Evolutionary conservation across 1,140 invertebrate species (phyloP).

Genomic region (Conus ventricosus): DNA sequence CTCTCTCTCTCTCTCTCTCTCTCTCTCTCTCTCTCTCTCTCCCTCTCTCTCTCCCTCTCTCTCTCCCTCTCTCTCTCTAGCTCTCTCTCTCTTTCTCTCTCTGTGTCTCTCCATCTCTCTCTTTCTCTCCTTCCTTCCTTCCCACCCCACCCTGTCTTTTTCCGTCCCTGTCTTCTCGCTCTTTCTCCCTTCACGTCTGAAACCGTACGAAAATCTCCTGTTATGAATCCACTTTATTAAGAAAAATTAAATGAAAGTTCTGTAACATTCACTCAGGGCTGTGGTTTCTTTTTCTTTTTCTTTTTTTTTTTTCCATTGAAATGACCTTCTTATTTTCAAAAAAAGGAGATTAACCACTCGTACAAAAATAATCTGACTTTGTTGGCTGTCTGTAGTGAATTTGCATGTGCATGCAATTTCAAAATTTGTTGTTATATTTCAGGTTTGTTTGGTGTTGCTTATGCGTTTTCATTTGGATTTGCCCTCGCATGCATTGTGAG

Average conservation of each 20-base stretch:
- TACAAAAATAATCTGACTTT: no score
- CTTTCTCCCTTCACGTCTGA: background rate
- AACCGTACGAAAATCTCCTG: no score
- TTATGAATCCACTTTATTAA: no score
- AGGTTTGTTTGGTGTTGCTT: slow-evolving; percentile 68
- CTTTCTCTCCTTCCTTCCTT: background rate
- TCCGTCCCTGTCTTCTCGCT: background rate
- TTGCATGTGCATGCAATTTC: no score
- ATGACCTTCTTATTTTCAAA: no score
- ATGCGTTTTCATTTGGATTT: slow-evolving; percentile 65
- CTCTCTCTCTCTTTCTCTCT: background rate
- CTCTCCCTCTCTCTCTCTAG: background rate
- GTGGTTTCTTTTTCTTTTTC: no score
- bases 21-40: background rate
- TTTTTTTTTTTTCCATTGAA: no score
- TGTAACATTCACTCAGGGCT: no score
- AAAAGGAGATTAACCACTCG: no score
- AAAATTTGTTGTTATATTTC: slow-evolving; percentile 15
- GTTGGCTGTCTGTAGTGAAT: no score
- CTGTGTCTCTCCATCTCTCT: background rate
- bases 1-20: background rate
- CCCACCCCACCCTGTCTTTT: background rate
- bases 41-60: background rate
- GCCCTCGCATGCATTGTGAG: slow-evolving; percentile 66
- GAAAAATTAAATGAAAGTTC: no score